These are phyloP conservation scores for Diprion similis DNA, from an alignment of 1,140 invertebrate genomes.

Conservation along the genomic window DNA sequence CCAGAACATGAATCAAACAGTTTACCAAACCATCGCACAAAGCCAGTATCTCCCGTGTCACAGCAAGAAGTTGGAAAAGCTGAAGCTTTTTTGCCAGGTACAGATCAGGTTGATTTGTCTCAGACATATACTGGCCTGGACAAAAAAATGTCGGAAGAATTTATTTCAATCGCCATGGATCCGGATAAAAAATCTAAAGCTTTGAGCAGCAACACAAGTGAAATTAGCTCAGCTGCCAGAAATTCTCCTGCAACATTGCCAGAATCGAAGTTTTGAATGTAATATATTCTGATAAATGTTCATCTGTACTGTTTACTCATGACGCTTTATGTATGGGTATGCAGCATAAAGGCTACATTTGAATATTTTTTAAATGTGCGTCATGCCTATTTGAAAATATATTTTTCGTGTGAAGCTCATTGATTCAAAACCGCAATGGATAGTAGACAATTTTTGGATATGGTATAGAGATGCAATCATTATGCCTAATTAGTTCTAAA, in stretches of 20 bases:
- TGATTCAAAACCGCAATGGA: neutral
- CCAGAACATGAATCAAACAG: neutral
- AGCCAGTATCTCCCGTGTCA: neutral
- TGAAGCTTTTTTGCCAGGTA: constrained; percentile 35
- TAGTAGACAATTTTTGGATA: neutral
- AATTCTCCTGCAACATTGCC: constrained; percentile 8
- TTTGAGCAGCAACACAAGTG: constrained; percentile 54
- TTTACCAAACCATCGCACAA: neutral
- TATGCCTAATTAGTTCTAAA: constrained; percentile 2
- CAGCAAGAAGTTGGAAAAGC: neutral
- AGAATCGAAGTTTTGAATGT: neutral
- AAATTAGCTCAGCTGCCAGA: constrained; percentile 38
- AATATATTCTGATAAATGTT: no score
- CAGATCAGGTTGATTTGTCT: constrained; percentile 58
- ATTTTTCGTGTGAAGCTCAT: no score
- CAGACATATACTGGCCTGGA: constrained; percentile 67
- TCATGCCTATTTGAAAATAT: neutral
- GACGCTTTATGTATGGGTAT: neutral
- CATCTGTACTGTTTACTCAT: no score
- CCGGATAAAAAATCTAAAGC: constrained; percentile 56
- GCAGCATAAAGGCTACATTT: neutral
- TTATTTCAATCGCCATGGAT: constrained; percentile 66
- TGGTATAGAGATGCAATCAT: neutral
- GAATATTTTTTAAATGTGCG: neutral
- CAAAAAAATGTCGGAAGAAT: constrained; percentile 66